phyloP scores from a whole-genome alignment of 1,140 invertebrate species.

The Cydia splendana region DNA sequence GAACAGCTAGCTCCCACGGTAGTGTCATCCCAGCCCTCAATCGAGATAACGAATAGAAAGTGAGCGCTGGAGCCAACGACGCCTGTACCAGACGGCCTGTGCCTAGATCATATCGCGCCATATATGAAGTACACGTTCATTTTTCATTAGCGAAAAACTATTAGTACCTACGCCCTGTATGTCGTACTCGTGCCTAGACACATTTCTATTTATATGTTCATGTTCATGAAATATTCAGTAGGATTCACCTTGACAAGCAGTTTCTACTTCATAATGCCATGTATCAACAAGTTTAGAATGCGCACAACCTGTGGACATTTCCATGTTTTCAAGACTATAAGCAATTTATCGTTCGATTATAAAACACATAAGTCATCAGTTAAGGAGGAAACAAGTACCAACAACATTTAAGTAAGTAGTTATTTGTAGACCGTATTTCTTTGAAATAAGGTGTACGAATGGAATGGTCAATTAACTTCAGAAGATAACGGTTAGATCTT shows the following conservation, averaged over 20 bases:
- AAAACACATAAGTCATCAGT: neutral
- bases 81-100: neutral
- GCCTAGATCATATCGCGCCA: conserved; percentile 6
- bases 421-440: too few species aligned
- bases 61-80: conserved; percentile 8
- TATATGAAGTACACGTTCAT: conserved; percentile 4
- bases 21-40: conserved; percentile 25
- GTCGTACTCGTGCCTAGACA: neutral
- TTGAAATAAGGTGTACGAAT: too few species aligned
- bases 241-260: neutral
- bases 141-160: neutral
- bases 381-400: neutral
- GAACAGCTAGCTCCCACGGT: conserved; percentile 1
- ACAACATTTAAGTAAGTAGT: too few species aligned
- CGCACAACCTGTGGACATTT: neutral
- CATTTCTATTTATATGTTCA: neutral
- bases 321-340: neutral
- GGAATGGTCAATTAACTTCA: too few species aligned
- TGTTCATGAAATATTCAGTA: neutral
- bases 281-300: neutral
- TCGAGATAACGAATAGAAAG: conserved; percentile 33
- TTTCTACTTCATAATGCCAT: neutral
- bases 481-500: neutral
- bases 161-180: neutral
- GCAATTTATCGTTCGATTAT: conserved; percentile 7